phyloP scores from a whole-genome alignment of 2,888 invertebrate species.

The Lithophane semibrunnea region DNA sequence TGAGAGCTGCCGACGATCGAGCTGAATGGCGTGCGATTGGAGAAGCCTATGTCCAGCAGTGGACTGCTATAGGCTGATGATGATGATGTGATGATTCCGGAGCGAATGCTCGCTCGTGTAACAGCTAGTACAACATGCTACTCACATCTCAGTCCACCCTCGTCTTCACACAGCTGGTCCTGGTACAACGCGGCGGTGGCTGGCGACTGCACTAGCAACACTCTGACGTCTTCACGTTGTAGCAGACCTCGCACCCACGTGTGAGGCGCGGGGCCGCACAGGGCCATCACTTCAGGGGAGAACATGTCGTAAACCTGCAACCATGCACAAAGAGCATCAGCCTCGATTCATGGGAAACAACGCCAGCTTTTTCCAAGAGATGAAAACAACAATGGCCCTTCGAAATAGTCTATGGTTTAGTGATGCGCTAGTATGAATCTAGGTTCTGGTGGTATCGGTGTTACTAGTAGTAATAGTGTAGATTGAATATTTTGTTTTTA shows the following conservation, averaged over 20 bases:
- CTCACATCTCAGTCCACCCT: conserved; percentile 20
- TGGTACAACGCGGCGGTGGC: conserved; percentile 70
- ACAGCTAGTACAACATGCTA: neutral
- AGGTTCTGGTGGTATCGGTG: neutral
- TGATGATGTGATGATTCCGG: too few relatives aligned
- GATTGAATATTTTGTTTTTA: neutral
- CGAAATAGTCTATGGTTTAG: neutral
- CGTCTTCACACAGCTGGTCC: conserved; percentile 5
- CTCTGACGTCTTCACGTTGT: conserved; percentile 61
- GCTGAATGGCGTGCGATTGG: too few relatives aligned
- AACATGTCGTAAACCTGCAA: conserved; percentile 80
- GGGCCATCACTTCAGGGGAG: conserved; percentile 64
- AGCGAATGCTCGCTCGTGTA: too few relatives aligned
- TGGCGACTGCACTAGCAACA: conserved; percentile 83
- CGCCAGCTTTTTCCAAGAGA: neutral
- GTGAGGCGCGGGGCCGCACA: conserved; percentile 72
- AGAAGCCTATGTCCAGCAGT: too few relatives aligned
- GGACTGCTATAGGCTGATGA: too few relatives aligned
- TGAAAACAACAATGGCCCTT: neutral
- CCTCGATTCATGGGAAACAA: neutral
- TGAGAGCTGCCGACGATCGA: too few relatives aligned
- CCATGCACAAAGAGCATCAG: neutral
- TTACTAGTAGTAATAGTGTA: neutral
- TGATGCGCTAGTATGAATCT: neutral
- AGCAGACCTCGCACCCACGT: conserved; percentile 68